A percentile compares a stretch with the other conserved stretches of the same genome.
These are phyloP conservation scores for Pitta sordida DNA, from an alignment of 2,113 vertebrate genomes.

Conservation along the genomic window DNA sequence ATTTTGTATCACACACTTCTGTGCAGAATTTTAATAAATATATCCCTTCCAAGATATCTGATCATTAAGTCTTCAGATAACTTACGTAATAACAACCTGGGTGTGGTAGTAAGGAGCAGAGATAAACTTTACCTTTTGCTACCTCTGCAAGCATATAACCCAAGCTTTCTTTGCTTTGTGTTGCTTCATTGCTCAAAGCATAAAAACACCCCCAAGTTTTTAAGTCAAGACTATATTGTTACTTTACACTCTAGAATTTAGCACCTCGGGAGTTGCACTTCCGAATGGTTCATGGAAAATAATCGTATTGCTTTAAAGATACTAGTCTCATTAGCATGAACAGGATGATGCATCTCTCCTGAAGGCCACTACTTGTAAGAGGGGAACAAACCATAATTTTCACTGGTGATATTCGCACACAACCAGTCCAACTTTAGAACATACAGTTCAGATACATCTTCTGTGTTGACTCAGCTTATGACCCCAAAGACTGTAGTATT, in stretches of 20 bases:
- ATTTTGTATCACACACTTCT: background rate
- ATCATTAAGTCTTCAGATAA: background rate
- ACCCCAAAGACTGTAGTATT: background rate
- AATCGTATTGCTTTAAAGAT: background rate
- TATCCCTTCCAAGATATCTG: background rate
- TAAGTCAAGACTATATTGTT: background rate
- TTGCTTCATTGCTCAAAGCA: background rate
- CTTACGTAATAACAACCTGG: background rate
- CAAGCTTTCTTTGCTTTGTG: background rate
- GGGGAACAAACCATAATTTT: background rate
- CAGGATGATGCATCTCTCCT: background rate
- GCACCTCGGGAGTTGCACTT: background rate
- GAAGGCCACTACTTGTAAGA: background rate
- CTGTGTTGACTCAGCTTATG: background rate
- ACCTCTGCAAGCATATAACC: background rate
- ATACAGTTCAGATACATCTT: background rate
- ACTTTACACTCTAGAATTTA: background rate
- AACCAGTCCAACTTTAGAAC: background rate
- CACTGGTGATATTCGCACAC: background rate
- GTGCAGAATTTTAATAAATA: background rate
- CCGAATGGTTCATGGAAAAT: background rate
- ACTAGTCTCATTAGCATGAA: background rate
- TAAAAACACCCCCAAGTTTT: background rate
- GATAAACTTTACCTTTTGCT: background rate
- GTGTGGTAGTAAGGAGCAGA: background rate